phyloP scores from a whole-genome alignment of 2,888 invertebrate species.

The Callimorpha dominula region DNA sequence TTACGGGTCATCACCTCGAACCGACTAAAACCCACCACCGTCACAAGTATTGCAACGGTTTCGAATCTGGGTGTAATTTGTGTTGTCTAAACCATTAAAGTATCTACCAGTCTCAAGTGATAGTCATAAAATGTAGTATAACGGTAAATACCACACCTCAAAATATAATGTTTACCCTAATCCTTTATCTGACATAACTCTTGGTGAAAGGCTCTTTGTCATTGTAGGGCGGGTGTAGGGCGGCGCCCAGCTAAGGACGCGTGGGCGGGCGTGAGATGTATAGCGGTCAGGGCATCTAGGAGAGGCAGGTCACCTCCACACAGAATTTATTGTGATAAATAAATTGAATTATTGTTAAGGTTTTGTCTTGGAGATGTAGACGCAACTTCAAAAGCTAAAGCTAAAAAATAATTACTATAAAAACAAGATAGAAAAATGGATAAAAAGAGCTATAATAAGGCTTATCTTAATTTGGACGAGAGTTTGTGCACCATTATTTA shows the following conservation, averaged over 20 bases:
- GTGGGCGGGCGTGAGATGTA: slow-evolving; percentile 64
- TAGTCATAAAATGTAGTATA: no score
- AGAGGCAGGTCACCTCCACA: slow-evolving; percentile 32
- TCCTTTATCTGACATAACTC: slow-evolving; percentile 17
- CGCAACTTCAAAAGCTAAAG: background rate
- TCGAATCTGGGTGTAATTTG: background rate
- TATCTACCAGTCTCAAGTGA: no score
- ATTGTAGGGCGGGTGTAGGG: slow-evolving; percentile 61
- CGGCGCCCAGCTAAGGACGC: slow-evolving; percentile 65
- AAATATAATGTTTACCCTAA: slow-evolving; percentile 11
- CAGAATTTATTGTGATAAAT: slow-evolving; percentile 15
- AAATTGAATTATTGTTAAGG: slow-evolving; percentile 5
- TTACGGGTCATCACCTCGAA: no score
- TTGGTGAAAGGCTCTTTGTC: slow-evolving; percentile 20
- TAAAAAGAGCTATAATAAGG: no score
- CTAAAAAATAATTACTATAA: no score
- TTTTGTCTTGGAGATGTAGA: background rate
- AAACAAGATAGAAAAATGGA: no score
- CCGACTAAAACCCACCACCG: no score
- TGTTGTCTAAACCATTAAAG: background rate
- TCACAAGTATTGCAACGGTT: no score
- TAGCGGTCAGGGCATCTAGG: slow-evolving; percentile 44
- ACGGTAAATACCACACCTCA: background rate
- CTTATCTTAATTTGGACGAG: no score
- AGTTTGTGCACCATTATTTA: no score